Base-by-base conservation (phyloP, 2,888 invertebrate genomes). In the Stenodera caucasica region DNA sequence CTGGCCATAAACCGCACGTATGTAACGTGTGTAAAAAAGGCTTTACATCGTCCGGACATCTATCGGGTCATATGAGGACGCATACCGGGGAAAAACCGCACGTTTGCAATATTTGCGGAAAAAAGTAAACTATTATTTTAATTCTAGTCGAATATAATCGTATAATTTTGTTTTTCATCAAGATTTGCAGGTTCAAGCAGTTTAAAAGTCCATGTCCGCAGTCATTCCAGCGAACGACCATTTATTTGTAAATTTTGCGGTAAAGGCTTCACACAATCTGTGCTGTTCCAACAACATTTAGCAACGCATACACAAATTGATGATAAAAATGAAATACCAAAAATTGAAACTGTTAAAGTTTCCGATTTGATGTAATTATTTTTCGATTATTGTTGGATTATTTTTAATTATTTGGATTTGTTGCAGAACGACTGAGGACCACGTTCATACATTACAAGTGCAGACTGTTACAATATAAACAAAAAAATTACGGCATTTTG, bases 1-100 rank as follows among this genome's bases (percentile, higher is more conserved):
- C 80, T 0, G 81, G 81, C 1, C 75, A 78, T 58, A 78, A 78
- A 70, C 80, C 81, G 3, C 79, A 81, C 60, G 71, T 78, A 21
- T 81, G 81, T 59, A 67, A 66, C 12, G 70, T 81, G 4, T 81
- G 81, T 61, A 73, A 77, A 57, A 80, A 77, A 65, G 80, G 75
- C 8, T 81, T 81, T 58, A 77, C 77, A 1, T 78, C 79, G 2
- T 77, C 78, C 2, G 80, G 81, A n/a, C 79, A 79, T 67, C 68
- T 81, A 29, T 75, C 79, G 0, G 78, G 78, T 0, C 81, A 81
- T 62, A 80, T 80, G 79, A 71, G 79, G 58, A 79, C 79, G 3
- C 81, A 81, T 60, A 81, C 80, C 4, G 81, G 80, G 1, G 78
- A 78, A 61, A 81, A 80, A 64, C 79, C 79, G 4, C 77, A 81